phyloP scores from a whole-genome alignment of 1,140 invertebrate species.

The Macrotrachela quadricornifera region DNA sequence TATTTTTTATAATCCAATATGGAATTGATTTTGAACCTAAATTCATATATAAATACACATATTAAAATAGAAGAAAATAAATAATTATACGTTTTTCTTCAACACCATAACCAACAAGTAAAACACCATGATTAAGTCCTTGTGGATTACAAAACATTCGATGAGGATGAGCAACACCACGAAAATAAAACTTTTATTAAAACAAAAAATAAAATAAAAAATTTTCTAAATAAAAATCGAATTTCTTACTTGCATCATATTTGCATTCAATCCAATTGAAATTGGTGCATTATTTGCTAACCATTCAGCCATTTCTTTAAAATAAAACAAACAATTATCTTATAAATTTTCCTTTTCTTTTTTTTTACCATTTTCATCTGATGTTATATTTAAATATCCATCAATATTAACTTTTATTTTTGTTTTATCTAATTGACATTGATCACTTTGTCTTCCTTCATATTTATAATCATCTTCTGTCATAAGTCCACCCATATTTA shows the following conservation, averaged over 20 bases:
- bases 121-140: constrained; percentile 43
- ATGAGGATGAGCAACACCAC: constrained; percentile 83
- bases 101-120: constrained; percentile 70
- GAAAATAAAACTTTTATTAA: constrained; percentile 56
- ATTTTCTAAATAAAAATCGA: not conserved
- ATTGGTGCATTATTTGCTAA: constrained; percentile 73
- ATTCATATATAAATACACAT: constrained; percentile 54
- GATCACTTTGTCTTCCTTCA: constrained; percentile 47
- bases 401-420: constrained; percentile 45
- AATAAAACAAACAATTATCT: constrained; percentile 2
- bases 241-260: constrained; percentile 61
- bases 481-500: constrained; percentile 65
- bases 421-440: constrained; percentile 50
- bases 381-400: constrained; percentile 63
- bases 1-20: constrained; percentile 81
- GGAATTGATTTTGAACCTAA: constrained; percentile 52
- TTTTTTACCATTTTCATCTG: constrained; percentile 47
- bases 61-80: constrained; percentile 12
- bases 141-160: constrained; percentile 59
- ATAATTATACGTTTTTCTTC: constrained; percentile 15
- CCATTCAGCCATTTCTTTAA: constrained; percentile 65
- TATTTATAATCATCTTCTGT: constrained; percentile 76
- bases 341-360: not conserved
- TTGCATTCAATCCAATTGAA: constrained; percentile 87
- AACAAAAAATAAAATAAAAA: constrained; percentile 8